Conservation (phyloP, 2,888 invertebrate species). For the Cecidostiba fungosa region DNA sequence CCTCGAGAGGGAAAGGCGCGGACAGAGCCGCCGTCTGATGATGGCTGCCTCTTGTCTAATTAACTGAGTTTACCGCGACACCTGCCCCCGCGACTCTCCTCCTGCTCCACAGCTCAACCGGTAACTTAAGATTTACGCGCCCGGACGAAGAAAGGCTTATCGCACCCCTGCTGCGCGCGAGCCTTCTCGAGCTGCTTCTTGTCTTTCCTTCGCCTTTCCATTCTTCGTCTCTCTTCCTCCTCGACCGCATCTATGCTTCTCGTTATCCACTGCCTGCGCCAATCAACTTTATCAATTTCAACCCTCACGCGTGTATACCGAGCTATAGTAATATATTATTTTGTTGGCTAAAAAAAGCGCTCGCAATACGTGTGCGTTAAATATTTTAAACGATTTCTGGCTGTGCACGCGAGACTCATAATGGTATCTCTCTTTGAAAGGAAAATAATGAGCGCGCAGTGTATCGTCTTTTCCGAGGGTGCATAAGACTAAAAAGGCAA, state of each 20-base stretch:
- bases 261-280: not conserved
- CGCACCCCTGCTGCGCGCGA: conserved; percentile 9
- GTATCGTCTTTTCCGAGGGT: conserved; percentile 20
- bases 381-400: not conserved
- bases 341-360: too few species aligned
- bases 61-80: conserved; percentile 81
- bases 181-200: not conserved
- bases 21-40: conserved; percentile 68
- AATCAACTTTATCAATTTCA: not conserved
- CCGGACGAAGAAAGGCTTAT: conserved; percentile 68
- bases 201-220: not conserved
- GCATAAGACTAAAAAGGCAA: not conserved
- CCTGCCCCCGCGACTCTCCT: conserved; percentile 76
- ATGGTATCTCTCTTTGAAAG: not conserved
- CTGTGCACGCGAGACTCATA: not conserved
- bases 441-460: conserved; percentile 17
- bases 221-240: not conserved
- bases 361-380: too few species aligned
- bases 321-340: too few species aligned
- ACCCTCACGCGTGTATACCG: too few species aligned
- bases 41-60: conserved; percentile 80
- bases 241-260: not conserved
- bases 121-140: conserved; percentile 78
- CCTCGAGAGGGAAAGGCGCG: conserved; percentile 72
- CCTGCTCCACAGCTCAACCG: conserved; percentile 75